These are phyloP conservation scores for Oikopleura vanhoeffeni DNA, from an alignment of 23 tunicate species.

Conservation along the genomic window DNA sequence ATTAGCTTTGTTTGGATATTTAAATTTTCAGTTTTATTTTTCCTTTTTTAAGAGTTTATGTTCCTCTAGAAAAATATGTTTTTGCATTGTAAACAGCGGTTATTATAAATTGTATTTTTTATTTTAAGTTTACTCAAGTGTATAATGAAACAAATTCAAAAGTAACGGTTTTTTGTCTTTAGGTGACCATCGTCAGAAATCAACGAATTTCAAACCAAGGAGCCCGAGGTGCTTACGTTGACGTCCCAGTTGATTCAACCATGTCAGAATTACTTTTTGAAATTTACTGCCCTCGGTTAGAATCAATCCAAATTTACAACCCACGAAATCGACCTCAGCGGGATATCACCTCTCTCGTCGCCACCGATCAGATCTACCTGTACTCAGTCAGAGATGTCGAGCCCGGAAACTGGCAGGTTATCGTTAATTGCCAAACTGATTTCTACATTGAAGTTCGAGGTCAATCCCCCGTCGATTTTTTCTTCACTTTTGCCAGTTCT, in stretches of 20 bases:
- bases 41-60: no score
- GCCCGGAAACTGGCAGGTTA: slow-evolving; percentile 13
- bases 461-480: slow-evolving; percentile 12
- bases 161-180: no score
- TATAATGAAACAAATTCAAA: no score
- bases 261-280: slow-evolving; percentile 5
- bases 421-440: neutral
- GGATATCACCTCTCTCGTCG: neutral
- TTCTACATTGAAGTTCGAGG: slow-evolving; percentile 12
- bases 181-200: slow-evolving; percentile 2
- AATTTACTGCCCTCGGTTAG: neutral
- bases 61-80: no score
- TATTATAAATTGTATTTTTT: no score
- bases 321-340: slow-evolving; percentile 3
- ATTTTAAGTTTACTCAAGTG: no score
- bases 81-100: no score
- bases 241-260: slow-evolving; percentile 8
- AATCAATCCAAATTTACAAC: neutral
- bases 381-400: slow-evolving; percentile 4
- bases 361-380: neutral
- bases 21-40: no score
- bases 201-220: neutral
- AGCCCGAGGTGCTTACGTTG: neutral
- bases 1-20: no score
- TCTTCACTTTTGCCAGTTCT: slow-evolving; percentile 13